Conservation (phyloP, 2,113 vertebrate genomes). For the Corythaeola cristata region DNA sequence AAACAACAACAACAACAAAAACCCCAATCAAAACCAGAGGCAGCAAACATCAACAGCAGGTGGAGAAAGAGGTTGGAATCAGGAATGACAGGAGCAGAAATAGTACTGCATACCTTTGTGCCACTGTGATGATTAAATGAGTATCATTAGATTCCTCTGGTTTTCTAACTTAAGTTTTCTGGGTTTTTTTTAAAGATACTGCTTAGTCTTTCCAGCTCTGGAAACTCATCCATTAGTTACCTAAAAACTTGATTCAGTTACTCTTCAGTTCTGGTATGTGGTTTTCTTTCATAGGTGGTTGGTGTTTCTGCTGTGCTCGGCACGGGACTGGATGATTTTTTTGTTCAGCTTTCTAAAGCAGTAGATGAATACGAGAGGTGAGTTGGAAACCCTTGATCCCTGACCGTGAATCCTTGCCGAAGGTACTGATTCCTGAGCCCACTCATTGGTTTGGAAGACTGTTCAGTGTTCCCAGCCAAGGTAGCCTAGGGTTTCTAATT, state of each 20-base stretch:
- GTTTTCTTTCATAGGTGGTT: conserved; percentile 83
- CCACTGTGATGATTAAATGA: not conserved
- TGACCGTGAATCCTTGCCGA: not conserved
- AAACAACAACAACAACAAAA: not conserved
- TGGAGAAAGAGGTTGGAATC: not conserved
- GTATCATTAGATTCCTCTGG: not conserved
- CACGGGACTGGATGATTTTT: conserved; percentile 88
- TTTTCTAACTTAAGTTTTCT: not conserved
- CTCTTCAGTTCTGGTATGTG: not conserved
- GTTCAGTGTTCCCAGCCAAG: not conserved
- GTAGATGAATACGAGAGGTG: conserved; percentile 91
- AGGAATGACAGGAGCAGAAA: not conserved
- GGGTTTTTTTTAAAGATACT: not conserved
- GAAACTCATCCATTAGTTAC: not conserved
- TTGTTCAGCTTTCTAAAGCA: conserved; percentile 86
- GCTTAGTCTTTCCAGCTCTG: not conserved
- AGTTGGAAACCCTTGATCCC: conserved; percentile 1
- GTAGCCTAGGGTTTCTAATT: not conserved
- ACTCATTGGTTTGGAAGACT: not conserved
- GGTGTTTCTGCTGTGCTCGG: conserved; percentile 92
- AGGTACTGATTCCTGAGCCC: not conserved
- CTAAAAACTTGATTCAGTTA: not conserved
- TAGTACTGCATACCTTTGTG: not conserved
- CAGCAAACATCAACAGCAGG: not conserved
- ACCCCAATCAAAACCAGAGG: not conserved